These are phyloP conservation scores for Tolmerus cingulatus DNA, from an alignment of 2,888 invertebrate species.

Conservation along the genomic window DNA sequence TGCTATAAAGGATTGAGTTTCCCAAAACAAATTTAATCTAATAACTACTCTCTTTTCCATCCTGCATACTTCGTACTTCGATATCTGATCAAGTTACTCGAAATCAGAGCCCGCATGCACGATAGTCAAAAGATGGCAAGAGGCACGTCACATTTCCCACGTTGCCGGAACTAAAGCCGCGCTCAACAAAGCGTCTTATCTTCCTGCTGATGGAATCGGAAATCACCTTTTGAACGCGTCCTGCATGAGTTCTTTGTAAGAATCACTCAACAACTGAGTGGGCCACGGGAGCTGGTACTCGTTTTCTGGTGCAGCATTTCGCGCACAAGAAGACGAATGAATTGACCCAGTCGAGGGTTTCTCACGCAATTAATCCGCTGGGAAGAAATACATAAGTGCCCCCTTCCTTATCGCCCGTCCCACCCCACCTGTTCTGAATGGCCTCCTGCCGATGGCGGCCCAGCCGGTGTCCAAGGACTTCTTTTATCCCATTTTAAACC, in stretches of 20 bases:
- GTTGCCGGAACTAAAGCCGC: conserved; percentile 30
- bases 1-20: neutral
- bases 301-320: neutral
- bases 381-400: neutral
- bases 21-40: neutral
- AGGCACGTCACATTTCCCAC: conserved; percentile 22
- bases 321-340: neutral
- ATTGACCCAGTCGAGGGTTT: conserved; percentile 7
- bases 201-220: conserved; percentile 31
- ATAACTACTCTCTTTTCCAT: neutral
- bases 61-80: neutral
- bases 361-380: neutral
- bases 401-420: neutral
- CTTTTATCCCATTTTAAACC: neutral
- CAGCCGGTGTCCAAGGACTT: neutral
- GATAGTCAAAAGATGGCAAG: neutral
- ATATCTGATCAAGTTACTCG: conserved; percentile 13
- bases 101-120: conserved; percentile 20
- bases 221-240: conserved; percentile 26
- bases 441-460: neutral
- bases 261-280: neutral
- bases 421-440: neutral
- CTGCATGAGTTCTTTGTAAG: conserved; percentile 35
- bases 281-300: neutral
- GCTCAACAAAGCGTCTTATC: neutral